These are phyloP conservation scores for Aspidiotus destructor DNA, from an alignment of 2,888 invertebrate genomes.

Conservation along the genomic window DNA sequence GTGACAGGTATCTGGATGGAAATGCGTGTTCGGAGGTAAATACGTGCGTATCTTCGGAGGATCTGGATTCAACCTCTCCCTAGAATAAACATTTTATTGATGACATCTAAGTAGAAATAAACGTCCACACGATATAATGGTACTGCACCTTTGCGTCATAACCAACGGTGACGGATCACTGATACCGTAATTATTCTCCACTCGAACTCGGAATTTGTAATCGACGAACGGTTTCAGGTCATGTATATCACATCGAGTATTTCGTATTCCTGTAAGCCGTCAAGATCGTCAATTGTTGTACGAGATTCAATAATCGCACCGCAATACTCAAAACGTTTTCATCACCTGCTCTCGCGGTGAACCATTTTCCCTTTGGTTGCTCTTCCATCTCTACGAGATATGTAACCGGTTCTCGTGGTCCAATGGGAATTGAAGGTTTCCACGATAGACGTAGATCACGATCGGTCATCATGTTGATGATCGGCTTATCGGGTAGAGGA, in stretches of 20 bases:
- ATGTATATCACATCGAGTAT: conserved; percentile 79
- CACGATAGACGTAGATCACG: conserved; percentile 80
- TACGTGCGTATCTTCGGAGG: conserved; percentile 70
- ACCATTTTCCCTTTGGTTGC: conserved; percentile 86
- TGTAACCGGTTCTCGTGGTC: conserved; percentile 79
- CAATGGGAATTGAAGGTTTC: conserved; percentile 84
- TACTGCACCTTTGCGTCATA: conserved; percentile 54
- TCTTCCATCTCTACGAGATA: conserved; percentile 91
- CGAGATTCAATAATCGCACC: not conserved
- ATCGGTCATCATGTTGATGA: conserved; percentile 86
- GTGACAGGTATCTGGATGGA: conserved; percentile 72
- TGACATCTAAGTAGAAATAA: conserved; percentile 1
- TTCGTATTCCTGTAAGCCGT: conserved; percentile 52
- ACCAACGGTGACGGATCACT: conserved; percentile 93
- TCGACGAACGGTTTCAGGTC: conserved; percentile 86
- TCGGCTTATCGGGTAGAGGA: conserved; percentile 80
- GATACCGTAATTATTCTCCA: conserved; percentile 92
- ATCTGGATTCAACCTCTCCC: conserved; percentile 67
- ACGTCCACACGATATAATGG: not conserved
- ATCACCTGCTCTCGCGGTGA: conserved; percentile 65
- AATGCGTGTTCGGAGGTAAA: conserved; percentile 67
- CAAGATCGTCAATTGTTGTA: not conserved
- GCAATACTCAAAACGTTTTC: not conserved
- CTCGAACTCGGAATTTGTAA: conserved; percentile 89
- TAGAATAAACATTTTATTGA: conserved; percentile 38